Percentiles rank a stretch among this genome's conserved stretches.
Evolutionary conservation across 37 sponge, comb jelly and placozoan species (phyloP).

Genomic region (Chondrilla cf. caribensis): DNA sequence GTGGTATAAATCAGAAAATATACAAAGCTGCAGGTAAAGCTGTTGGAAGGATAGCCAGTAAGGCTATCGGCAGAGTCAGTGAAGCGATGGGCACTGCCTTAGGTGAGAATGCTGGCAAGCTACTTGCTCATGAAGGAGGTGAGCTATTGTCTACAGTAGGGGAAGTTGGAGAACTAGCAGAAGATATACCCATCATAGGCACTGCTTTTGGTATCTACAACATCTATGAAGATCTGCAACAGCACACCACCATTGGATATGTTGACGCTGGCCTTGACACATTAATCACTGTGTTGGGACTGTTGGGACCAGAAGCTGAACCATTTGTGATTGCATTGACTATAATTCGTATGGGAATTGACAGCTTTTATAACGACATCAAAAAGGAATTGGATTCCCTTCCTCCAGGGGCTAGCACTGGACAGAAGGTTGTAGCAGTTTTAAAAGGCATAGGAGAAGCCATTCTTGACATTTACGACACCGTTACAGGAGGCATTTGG

Average conservation of each 20-base stretch:
- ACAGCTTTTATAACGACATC: too few species aligned
- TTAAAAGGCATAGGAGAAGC: too few species aligned
- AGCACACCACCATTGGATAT: background rate
- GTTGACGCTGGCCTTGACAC: background rate
- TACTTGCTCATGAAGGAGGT: background rate
- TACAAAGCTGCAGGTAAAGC: background rate
- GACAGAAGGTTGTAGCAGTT: too few species aligned
- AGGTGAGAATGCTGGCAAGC: background rate
- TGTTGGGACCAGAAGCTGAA: background rate
- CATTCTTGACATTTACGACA: too few species aligned
- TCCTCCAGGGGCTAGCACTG: too few species aligned
- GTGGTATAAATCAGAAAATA: background rate
- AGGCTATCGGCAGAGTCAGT: background rate
- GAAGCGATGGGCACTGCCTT: background rate
- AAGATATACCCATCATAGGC: background rate
- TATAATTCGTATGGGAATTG: too few species aligned
- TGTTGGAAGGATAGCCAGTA: too few species aligned
- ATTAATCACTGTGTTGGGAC: background rate
- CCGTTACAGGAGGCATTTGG: too few species aligned
- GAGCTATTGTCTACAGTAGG: background rate
- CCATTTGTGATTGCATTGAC: too few species aligned
- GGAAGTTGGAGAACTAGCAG: background rate
- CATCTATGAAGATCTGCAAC: conserved; percentile 6
- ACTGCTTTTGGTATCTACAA: background rate
- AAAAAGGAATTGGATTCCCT: too few species aligned